Conservation (phyloP, 2,797 vertebrate genomes). For the Selene dorsalis region DNA sequence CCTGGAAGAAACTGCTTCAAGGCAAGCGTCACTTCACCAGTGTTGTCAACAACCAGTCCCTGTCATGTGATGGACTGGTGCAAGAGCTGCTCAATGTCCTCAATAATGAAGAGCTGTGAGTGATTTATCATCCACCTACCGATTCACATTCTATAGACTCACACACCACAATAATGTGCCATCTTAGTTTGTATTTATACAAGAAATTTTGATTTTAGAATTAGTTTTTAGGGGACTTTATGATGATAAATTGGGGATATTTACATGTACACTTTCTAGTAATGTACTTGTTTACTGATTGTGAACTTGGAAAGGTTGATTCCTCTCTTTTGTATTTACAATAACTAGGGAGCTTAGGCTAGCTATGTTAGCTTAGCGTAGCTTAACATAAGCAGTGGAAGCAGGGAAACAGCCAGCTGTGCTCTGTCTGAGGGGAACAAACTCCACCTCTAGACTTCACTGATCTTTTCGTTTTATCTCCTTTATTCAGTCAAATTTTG, state of each 20-base stretch:
- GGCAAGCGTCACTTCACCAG: conserved; percentile 92
- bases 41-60: conserved; percentile 85
- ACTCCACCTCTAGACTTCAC: neutral
- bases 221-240: neutral
- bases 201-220: too few species aligned
- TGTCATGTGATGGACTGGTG: conserved; percentile 88
- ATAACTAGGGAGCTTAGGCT: neutral
- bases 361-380: neutral
- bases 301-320: neutral
- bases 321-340: neutral
- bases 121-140: conserved; percentile 23
- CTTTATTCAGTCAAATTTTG: neutral
- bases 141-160: neutral
- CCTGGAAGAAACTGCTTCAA: conserved; percentile 93
- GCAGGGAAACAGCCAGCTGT: neutral
- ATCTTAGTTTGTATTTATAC: neutral
- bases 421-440: neutral
- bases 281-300: too few species aligned
- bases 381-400: neutral
- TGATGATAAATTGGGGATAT: neutral
- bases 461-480: neutral
- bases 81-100: conserved; percentile 92
- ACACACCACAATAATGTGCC: neutral
- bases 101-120: conserved; percentile 95
- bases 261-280: too few species aligned